A percentile compares a stretch with the other conserved stretches of the same genome.
Evolutionary conservation across 1,140 invertebrate species (phyloP).

Genomic region (Liolophura sinensis): DNA sequence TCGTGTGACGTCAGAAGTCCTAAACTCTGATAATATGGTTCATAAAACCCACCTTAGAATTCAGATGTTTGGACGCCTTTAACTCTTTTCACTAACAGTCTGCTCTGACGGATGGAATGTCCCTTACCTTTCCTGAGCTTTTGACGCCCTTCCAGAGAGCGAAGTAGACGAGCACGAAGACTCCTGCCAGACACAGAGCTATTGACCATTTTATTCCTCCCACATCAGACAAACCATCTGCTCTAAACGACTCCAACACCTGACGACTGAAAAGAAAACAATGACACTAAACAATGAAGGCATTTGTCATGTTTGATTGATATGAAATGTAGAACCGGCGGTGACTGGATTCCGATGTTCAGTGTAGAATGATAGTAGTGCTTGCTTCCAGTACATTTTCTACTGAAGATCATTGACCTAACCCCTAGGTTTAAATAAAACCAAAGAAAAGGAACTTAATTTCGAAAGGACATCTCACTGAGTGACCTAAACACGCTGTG

Average conservation of each 20-base stretch:
- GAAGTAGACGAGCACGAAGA: slow-evolving; percentile 95
- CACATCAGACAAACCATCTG: slow-evolving; percentile 53
- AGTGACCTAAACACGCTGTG: too few species aligned
- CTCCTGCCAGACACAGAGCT: slow-evolving; percentile 85
- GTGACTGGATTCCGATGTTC: background rate
- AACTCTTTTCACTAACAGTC: too few species aligned
- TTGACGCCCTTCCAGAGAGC: slow-evolving; percentile 97
- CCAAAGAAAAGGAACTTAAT: background rate
- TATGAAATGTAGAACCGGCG: background rate
- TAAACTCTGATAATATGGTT: too few species aligned
- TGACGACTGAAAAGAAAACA: slow-evolving; percentile 35
- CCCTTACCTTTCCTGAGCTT: slow-evolving; percentile 87
- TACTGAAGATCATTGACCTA: background rate
- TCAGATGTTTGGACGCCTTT: too few species aligned
- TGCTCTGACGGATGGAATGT: too few species aligned
- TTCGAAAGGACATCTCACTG: too few species aligned
- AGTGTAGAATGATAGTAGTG: background rate
- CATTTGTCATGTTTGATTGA: background rate
- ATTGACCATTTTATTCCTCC: slow-evolving; percentile 83
- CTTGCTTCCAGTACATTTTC: background rate
- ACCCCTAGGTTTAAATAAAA: background rate
- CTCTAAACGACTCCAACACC: slow-evolving; percentile 48
- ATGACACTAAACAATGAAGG: background rate
- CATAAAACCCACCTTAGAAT: too few species aligned
- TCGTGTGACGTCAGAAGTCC: too few species aligned